phyloP scores from a whole-genome alignment of 2,113 vertebrate genomes.

The Litocranius walleri region DNA sequence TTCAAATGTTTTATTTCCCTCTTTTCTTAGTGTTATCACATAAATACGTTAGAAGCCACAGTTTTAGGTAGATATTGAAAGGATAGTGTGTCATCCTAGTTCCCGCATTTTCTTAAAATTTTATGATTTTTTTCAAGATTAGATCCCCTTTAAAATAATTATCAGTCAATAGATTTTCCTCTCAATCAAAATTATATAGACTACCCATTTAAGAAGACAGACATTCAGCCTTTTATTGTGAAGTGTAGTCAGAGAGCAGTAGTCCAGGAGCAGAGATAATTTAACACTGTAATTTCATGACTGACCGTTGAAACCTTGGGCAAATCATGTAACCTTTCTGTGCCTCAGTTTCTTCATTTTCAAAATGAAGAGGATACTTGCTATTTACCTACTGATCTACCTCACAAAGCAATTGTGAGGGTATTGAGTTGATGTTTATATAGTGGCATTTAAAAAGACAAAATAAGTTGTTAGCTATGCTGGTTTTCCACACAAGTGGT shows the following conservation, averaged over 20 bases:
- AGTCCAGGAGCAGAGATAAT: constrained; percentile 9
- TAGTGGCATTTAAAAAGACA: background rate
- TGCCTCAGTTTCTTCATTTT: constrained; percentile 64
- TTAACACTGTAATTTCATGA: background rate
- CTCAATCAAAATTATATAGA: background rate
- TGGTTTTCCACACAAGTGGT: background rate
- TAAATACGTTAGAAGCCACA: background rate
- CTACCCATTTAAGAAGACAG: background rate
- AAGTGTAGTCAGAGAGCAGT: background rate
- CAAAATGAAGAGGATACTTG: constrained; percentile 50
- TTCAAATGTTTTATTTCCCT: constrained; percentile 23
- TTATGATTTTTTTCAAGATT: constrained; percentile 17
- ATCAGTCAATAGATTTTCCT: background rate
- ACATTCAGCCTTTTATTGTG: background rate
- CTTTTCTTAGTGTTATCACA: background rate
- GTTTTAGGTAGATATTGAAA: constrained; percentile 24
- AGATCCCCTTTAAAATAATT: constrained; percentile 3
- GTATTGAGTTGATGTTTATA: background rate
- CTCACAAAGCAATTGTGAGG: constrained; percentile 65
- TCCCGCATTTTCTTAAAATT: constrained; percentile 7
- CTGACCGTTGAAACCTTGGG: background rate
- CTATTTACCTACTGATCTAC: constrained; percentile 39
- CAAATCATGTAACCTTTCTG: constrained; percentile 43
- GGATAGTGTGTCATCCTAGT: background rate
- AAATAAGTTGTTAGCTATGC: background rate